Evolutionary conservation across 2,797 vertebrate genomes (phyloP), one percentile per base, ranked within the genome.

Genomic region (Gymnothorax javanicus): DNA sequence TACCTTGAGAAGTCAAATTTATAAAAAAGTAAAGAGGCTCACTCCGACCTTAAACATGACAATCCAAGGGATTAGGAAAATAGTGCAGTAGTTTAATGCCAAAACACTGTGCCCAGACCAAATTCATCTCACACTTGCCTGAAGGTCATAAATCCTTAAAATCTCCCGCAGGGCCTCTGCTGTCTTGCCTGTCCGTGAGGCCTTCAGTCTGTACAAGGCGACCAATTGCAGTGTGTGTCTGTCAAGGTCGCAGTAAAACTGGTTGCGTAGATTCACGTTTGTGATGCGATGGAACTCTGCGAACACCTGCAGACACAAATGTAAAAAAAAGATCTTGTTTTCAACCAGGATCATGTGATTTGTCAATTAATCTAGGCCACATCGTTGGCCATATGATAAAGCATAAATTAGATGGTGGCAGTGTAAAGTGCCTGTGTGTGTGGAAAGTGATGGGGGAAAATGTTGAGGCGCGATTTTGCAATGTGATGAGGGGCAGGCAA

Each of bases 201-300:
- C 87, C 73, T 82, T 85, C n/a, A 82, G 58, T 43, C 84, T 85
- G 84, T 81, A 87, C 84, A 85, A 82, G 87, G 59, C 84, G 3
- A 87, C 15, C 59, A 85, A 73, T 87, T 25, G 1, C 57, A 57
- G 87, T 56, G 81, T 71, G n/a, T 85, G 23, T 67, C 8, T 33
- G 83, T 85, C 87, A 62, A 57, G 83, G 23, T 43, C 2, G 33
- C 33, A 43, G 23, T 69, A 87, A 59, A 87, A 85, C 75, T 62
- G 83, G 83, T 85, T 85, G 15, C 17, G 73, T 27, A 87, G 69
- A 50, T 85, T 86, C 15, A 77, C 71, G 54, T 87, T 87, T 57
- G 83, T 85, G 3, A 87, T 88, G 23, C 84, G 15, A 6, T 87
- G 84, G 75, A 88, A 88, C 62, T 88, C 84, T 9, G 50, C 50